Percentiles rank a stretch among this genome's conserved stretches.
phyloP scores from a whole-genome alignment of 2,888 invertebrate species.

The Meta bourneti region DNA sequence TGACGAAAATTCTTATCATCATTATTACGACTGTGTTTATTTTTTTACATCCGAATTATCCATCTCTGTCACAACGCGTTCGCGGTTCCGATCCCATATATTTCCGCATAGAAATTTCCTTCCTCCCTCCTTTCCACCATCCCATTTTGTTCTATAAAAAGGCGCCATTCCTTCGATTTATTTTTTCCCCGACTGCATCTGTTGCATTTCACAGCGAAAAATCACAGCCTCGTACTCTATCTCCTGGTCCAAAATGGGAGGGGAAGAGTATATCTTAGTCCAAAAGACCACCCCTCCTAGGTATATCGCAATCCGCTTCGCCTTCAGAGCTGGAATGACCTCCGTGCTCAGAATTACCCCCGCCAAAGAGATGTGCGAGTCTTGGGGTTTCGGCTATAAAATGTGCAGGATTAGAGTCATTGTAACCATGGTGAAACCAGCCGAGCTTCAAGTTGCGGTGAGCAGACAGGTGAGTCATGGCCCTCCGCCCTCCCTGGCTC shows the following conservation, averaged over 20 bases:
- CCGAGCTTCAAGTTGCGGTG: slow-evolving; percentile 43
- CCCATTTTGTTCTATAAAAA: slow-evolving; percentile 11
- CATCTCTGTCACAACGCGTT: not conserved
- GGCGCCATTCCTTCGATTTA: slow-evolving; percentile 36
- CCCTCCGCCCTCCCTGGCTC: slow-evolving; percentile 2
- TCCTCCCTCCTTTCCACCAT: not conserved
- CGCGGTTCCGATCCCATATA: too few species aligned
- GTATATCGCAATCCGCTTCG: slow-evolving; percentile 16
- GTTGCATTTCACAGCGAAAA: slow-evolving; percentile 36
- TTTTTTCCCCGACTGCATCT: slow-evolving; percentile 37
- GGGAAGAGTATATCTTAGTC: slow-evolving; percentile 22
- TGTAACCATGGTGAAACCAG: slow-evolving; percentile 47
- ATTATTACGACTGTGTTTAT: not conserved
- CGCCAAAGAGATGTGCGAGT: too few species aligned
- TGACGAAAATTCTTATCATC: not conserved
- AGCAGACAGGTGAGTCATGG: slow-evolving; percentile 40
- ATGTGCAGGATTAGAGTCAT: slow-evolving; percentile 38
- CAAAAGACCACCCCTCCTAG: slow-evolving; percentile 11
- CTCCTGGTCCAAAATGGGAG: slow-evolving; percentile 21
- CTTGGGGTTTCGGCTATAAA: slow-evolving; percentile 24
- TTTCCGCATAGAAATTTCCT: not conserved
- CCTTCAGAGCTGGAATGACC: not conserved
- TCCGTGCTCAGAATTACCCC: slow-evolving; percentile 36
- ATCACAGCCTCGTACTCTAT: slow-evolving; percentile 17
- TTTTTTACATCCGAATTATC: not conserved